Base-by-base conservation (phyloP, 2,888 invertebrate species). In the Trissoscelio sp. region DNA sequence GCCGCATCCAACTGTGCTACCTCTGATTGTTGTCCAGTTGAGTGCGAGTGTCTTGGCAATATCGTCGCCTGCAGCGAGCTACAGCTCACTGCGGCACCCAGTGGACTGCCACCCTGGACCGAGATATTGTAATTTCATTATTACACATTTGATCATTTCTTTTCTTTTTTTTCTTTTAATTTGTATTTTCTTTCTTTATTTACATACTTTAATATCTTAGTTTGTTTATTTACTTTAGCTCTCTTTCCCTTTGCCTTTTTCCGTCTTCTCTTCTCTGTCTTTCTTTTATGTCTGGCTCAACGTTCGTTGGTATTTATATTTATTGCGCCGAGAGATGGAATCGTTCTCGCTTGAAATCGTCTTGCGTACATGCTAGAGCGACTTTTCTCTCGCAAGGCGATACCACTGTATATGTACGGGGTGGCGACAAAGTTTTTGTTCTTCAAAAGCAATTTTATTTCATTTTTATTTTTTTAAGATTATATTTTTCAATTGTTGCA, bases 31-130 rank as follows among this genome's bases (percentile, higher is more conserved):
- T 91, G 91, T 79, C 90, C 90, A 39, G 87, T 89, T 14, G 88
- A 90, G 81, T 92, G 91, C 79, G 84, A 85, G 4, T 91, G 91
- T 46, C 87, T 91, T 14, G 92, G 91, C 11, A 89, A 90, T 73
- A 83, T 86, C 58, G 89, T 92, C 24, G 87, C 88, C 64, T 92
- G 92, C 81, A 89, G 87, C 74, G 86, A 86, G 20, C 79, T 88
- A 55, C 87, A 88, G 77, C 85, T 91, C 57, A 86, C 88, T 67
- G 87, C 85, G 55, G 88, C 90, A 79, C 91, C 92, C 31, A 90
- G 87, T 66, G 88, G 89, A 11, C 73, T 92, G 70, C 92, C 91
- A 79, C 88, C 88, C 24, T 92, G 92, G 92, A 90, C 90, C 20
- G 89, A 88, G 79, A 85, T 79, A 28, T 83, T 92, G 91, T 92